Evolutionary conservation across 2,888 invertebrate genomes (phyloP).

Genomic region (Coenonympha glycerion): DNA sequence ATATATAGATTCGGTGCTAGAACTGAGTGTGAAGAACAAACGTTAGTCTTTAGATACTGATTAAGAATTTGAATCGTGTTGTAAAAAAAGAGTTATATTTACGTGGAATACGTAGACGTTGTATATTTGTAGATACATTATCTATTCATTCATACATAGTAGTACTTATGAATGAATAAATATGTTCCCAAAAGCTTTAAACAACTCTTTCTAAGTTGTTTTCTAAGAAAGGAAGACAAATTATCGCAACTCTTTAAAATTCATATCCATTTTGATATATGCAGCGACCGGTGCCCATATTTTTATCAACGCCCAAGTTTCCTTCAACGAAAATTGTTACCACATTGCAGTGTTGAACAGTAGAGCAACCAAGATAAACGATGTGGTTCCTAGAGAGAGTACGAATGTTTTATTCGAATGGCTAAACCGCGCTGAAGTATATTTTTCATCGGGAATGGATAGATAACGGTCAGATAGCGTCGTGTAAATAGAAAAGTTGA

Average conservation of each 20-base stretch:
- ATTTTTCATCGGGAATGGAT: conserved; percentile 30
- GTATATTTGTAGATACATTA: no score
- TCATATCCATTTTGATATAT: background rate
- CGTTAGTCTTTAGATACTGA: no score
- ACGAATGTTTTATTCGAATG: conserved; percentile 37
- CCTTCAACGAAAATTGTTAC: conserved; percentile 13
- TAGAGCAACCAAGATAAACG: conserved; percentile 35
- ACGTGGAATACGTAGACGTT: no score
- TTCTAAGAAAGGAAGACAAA: background rate
- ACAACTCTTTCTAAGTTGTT: no score
- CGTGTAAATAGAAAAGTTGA: conserved; percentile 33
- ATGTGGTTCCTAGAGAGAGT: conserved; percentile 31
- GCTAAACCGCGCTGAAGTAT: conserved; percentile 37
- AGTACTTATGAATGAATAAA: no score
- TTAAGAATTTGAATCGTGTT: no score
- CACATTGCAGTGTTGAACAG: conserved; percentile 2
- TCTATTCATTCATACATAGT: no score
- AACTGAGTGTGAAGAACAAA: no score
- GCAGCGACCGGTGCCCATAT: background rate
- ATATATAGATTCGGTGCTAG: no score
- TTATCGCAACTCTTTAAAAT: background rate
- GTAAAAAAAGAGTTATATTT: no score
- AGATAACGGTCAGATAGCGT: conserved; percentile 24
- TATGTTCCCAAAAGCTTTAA: no score
- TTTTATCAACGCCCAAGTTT: background rate